Evolutionary conservation across 2,888 invertebrate species (phyloP).

Genomic region (Villa cingulata): DNA sequence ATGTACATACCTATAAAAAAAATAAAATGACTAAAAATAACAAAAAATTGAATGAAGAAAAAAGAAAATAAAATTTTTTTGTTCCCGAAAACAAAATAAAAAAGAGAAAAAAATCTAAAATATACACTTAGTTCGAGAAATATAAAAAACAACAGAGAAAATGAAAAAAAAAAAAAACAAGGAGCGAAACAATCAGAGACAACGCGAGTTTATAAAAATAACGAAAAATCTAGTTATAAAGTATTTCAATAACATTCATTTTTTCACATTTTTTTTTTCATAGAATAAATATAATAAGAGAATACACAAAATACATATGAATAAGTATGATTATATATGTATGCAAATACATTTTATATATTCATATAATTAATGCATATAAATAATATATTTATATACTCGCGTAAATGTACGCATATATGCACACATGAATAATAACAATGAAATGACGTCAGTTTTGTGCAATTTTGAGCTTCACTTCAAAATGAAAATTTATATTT

Average conservation of each 20-base stretch:
- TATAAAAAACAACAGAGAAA: neutral
- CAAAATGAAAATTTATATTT: neutral
- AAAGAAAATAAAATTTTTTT: too few relatives aligned
- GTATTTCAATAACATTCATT: neutral
- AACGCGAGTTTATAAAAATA: too few relatives aligned
- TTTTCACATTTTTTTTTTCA: neutral
- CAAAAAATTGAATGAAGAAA: neutral
- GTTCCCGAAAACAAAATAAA: neutral
- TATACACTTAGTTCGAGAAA: neutral
- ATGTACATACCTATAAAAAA: neutral
- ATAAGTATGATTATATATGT: too few relatives aligned
- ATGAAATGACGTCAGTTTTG: conserved; percentile 12
- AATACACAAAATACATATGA: neutral
- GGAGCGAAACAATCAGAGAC: neutral
- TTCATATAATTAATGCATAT: too few relatives aligned
- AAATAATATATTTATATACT: too few relatives aligned
- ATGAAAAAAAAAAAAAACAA: neutral
- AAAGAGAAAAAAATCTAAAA: neutral
- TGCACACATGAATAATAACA: conserved; percentile 7
- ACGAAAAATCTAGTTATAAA: neutral
- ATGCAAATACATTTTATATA: too few relatives aligned
- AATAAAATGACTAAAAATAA: neutral
- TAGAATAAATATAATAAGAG: neutral
- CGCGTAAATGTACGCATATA: too few relatives aligned
- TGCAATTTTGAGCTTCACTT: conserved; percentile 3